These are phyloP conservation scores for Drosophila prolongata DNA, from an alignment of 2,888 invertebrate species.

Conservation along the genomic window DNA sequence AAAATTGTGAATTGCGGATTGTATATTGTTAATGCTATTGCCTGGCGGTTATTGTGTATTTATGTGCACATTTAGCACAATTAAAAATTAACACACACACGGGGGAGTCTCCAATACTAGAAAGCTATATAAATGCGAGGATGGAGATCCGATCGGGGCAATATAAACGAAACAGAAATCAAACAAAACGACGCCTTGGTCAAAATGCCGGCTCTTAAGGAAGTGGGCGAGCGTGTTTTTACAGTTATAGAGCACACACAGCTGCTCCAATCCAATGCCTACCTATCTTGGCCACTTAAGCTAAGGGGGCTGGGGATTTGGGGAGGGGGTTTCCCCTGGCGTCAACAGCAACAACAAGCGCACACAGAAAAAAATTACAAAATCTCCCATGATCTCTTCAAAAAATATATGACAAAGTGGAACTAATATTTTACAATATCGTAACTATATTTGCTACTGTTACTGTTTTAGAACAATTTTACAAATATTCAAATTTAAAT, in stretches of 20 bases:
- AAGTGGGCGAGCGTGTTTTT: slow-evolving; percentile 82
- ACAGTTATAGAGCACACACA: slow-evolving; percentile 77
- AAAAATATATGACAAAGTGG: not conserved
- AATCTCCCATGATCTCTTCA: not conserved
- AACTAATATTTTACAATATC: not conserved
- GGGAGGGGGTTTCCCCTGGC: slow-evolving; percentile 19
- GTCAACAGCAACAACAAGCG: slow-evolving; percentile 16
- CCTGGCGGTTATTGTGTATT: slow-evolving; percentile 51
- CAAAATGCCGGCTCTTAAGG: slow-evolving; percentile 56
- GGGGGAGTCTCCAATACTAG: slow-evolving; percentile 25
- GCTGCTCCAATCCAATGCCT: slow-evolving; percentile 56
- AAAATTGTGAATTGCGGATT: slow-evolving; percentile 65
- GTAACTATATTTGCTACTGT: too few relatives aligned
- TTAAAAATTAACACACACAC: slow-evolving; percentile 62
- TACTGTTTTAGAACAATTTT: too few relatives aligned
- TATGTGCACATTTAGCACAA: slow-evolving; percentile 79
- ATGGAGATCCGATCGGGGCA: slow-evolving; percentile 29
- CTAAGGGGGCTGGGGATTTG: not conserved
- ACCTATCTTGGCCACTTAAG: slow-evolving; percentile 19
- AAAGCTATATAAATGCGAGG: not conserved
- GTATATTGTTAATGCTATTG: slow-evolving; percentile 44
- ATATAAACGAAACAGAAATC: slow-evolving; percentile 67
- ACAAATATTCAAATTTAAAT: too few relatives aligned
- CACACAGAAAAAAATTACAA: not conserved
- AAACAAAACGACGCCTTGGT: slow-evolving; percentile 61